phyloP scores from a whole-genome alignment of 23 tunicate genomes.

The Diplosoma virens region DNA sequence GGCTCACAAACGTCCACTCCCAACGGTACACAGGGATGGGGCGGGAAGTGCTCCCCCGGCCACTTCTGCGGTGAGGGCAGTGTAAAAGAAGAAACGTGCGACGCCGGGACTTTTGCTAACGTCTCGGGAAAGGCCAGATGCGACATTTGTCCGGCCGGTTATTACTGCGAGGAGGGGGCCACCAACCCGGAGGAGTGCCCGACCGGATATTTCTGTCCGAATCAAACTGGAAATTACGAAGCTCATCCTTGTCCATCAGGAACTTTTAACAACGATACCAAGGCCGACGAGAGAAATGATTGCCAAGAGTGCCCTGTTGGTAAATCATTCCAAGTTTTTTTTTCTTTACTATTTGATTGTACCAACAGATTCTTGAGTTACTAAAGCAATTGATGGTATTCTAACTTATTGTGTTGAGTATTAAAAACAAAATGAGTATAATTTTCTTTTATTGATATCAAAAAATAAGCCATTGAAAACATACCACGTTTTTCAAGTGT shows the following conservation, averaged over 20 bases:
- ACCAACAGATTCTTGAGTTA: too few species aligned
- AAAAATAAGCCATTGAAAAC: too few species aligned
- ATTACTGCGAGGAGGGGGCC: conserved; percentile 47
- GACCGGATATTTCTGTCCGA: conserved; percentile 66
- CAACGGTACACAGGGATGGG: conserved; percentile 46
- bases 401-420: too few species aligned
- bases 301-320: conserved; percentile 68
- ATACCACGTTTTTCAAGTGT: too few species aligned
- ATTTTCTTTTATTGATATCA: too few species aligned
- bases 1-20: conserved; percentile 64
- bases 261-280: conserved; percentile 58
- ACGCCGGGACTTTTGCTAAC: conserved; percentile 61
- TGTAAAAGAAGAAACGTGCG: conserved; percentile 25
- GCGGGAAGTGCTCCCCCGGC: conserved; percentile 77
- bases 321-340: too few species aligned
- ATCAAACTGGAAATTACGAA: conserved; percentile 30
- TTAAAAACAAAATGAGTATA: too few species aligned
- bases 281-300: not conserved
- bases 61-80: conserved; percentile 62
- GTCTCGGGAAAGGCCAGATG: conserved; percentile 44
- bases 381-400: too few species aligned
- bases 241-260: conserved; percentile 43
- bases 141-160: conserved; percentile 71
- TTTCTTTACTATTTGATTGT: too few species aligned
- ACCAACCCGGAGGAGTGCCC: conserved; percentile 42